Evolutionary conservation across 2,888 invertebrate genomes (phyloP), one percentile per base, ranked within the genome.

Genomic region (Drosophila borealis): DNA sequence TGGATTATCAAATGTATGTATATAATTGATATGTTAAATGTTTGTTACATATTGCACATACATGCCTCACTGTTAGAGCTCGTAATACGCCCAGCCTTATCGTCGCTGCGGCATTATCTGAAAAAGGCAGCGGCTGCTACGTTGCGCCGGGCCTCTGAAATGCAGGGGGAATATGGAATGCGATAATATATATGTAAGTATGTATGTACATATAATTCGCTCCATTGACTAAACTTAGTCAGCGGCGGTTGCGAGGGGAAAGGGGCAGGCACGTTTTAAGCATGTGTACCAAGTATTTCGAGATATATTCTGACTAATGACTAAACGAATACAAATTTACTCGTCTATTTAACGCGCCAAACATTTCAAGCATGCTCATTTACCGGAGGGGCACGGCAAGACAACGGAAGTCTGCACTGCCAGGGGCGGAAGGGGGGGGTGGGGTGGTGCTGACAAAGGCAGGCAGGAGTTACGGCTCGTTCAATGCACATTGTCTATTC

Each of bases 221-320:
- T 56, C 1, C 56, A 49, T 56, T 63, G 56, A 63, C 56, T 25
- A 42, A 48, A 37, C 54, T 48, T 6, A 42, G 34, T 53, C 4
- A 51, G 21, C 8, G 51, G 33, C 34, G 5, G 13, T 8, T 19
- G 34, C 5, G 6, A 8, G 36, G 2, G 4, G 36, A 4, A 2
- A 0, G 21, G 2, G 54, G 2, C 10, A 17, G 21, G 34, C 34
- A 21, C 14, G 44, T 9, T 14, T 25, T n/a, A n/a, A 25, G 48
- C n/a, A n/a, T 33, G 11, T 11, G 13, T n/a, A 19, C 5, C 17
- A 48, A 17, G 36, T 33, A 53, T 50, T 34, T 46, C 25, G 21
- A 39, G 34, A 56, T 56, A 25, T 17, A 48, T 4, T 11, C n/a
- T 4, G 19, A 10, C 9, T 13, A 44, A 37, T 50, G 60, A 50